Base-by-base conservation (phyloP, 2,888 invertebrate species). In the Xylocampa areola region DNA sequence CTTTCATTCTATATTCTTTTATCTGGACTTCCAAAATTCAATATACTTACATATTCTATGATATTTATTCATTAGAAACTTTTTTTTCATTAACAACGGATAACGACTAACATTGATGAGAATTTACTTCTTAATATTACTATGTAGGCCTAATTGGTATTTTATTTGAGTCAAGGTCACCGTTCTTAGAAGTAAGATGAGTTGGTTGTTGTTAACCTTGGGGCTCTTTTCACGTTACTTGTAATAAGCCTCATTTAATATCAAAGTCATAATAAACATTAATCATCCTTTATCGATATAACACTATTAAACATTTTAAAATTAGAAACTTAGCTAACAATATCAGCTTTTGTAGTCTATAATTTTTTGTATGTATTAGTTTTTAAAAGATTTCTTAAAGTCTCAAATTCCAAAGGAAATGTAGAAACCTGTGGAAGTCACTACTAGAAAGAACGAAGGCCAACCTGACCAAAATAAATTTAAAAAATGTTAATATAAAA, bases 141-240 rank as follows among this genome's bases (percentile, higher is more conserved):
- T 16, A n/a, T 21, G 13, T 50, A 55, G 27, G 49, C 53, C 48
- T 60, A 64, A 54, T 49, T 73, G 35, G 53, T 57, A 51, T 57
- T 68, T 49, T 53, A 73, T 64, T 47, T 63, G 4, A 57, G 57
- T 45, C 64, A 70, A 25, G 63, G 72, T 53, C 62, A 39, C 33
- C 48, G 44, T 32, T 51, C 16, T n/a, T n/a, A n/a, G n/a, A n/a
- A n/a, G n/a, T n/a, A n/a, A 52, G 44, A 65, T 54, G 67, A 68
- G 40, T 51, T 19, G 44, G 25, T 62, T 27, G 40, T 50, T 48
- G 44, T 41, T 64, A 30, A 59, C 71, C 69, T 71, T 59, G 58
- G 8, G 29, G 11, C 35, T 60, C 44, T 47, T 49, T 64, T 49
- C 55, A 49, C 19, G 47, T 54, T 45, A 17, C 44, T 47, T 41